Conservation (phyloP, 2,888 invertebrate species). For the Pandemis cinnamomeana region DNA sequence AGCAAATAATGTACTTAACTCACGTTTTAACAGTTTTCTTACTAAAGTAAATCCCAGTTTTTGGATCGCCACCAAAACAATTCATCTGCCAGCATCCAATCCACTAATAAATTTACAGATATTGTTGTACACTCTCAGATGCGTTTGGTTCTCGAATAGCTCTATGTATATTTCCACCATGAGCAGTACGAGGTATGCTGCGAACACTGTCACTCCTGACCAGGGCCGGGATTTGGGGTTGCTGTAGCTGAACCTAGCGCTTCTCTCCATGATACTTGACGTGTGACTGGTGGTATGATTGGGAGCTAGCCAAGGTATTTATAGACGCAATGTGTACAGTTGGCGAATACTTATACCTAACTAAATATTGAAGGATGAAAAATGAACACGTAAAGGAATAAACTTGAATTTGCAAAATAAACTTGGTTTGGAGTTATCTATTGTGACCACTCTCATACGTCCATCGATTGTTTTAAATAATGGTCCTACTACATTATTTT, state of each 20-base stretch:
- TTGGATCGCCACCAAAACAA: neutral
- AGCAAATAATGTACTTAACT: too few species aligned
- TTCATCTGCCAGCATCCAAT: conserved; percentile 19
- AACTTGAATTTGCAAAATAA: too few species aligned
- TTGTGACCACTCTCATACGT: too few species aligned
- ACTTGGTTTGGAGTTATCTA: too few species aligned
- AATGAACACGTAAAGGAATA: too few species aligned
- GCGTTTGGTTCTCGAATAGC: conserved; percentile 68
- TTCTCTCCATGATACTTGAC: conserved; percentile 55
- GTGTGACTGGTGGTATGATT: conserved; percentile 16
- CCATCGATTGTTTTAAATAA: too few species aligned
- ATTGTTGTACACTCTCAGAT: conserved; percentile 64
- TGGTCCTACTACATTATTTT: too few species aligned
- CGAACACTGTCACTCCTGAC: conserved; percentile 76
- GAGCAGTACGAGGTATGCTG: conserved; percentile 66
- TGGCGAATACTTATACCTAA: too few species aligned
- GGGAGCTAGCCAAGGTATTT: conserved; percentile 26
- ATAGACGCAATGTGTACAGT: neutral
- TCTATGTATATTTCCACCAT: conserved; percentile 74
- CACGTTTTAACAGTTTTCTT: too few species aligned
- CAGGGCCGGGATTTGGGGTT: conserved; percentile 65
- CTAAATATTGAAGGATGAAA: too few species aligned
- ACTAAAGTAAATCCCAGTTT: too few species aligned
- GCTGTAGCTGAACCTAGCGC: conserved; percentile 60
- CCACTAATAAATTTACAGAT: conserved; percentile 50